phyloP scores from a whole-genome alignment of 2,888 invertebrate genomes.

The Flexamia atlantica region DNA sequence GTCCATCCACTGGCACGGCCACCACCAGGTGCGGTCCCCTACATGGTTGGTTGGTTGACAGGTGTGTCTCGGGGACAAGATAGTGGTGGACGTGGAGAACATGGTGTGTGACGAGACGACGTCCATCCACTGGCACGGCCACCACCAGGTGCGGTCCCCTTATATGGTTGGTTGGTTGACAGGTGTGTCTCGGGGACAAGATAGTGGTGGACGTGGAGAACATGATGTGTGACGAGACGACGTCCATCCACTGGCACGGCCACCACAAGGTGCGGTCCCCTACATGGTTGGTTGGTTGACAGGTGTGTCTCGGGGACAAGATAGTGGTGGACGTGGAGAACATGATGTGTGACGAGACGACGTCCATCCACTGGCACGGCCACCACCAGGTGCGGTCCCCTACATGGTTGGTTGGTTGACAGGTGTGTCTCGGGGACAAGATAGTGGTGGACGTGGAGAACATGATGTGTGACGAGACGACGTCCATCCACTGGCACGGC shows the following conservation, averaged over 20 bases:
- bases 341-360: slow-evolving; percentile 86
- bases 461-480: too few relatives aligned
- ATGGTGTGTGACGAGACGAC: slow-evolving; percentile 88
- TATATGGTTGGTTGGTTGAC: slow-evolving; percentile 88
- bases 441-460: too few relatives aligned
- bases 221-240: slow-evolving; percentile 86
- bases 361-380: slow-evolving; percentile 96
- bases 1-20: too few relatives aligned
- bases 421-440: too few relatives aligned
- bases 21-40: too few relatives aligned
- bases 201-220: slow-evolving; percentile 91
- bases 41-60: neutral
- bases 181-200: slow-evolving; percentile 93
- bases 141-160: slow-evolving; percentile 85
- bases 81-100: slow-evolving; percentile 91
- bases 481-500: too few relatives aligned
- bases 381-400: slow-evolving; percentile 86
- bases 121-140: slow-evolving; percentile 95
- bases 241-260: slow-evolving; percentile 96
- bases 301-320: slow-evolving; percentile 93
- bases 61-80: slow-evolving; percentile 91
- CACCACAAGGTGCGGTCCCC: slow-evolving; percentile 85
- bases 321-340: slow-evolving; percentile 91
- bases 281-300: slow-evolving; percentile 85
- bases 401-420: too few relatives aligned